Base-by-base conservation (phyloP, 2,113 vertebrate genomes). In the Pimephales promelas region DNA sequence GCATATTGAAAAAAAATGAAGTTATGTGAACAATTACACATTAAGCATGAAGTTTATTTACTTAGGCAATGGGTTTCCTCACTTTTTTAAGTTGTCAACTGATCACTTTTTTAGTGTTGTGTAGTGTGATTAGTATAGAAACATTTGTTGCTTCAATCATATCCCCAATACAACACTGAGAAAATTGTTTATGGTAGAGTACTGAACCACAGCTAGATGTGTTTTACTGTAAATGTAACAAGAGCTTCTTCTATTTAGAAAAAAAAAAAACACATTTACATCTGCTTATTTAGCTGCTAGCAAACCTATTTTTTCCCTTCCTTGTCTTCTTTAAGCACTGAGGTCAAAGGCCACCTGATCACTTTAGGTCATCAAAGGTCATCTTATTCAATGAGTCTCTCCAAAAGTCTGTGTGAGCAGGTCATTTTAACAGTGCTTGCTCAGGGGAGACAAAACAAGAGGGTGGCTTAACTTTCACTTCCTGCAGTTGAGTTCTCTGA, bases 371-470 rank as follows among this genome's bases (percentile, higher is more conserved):
- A 40, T 84, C 61, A 78, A 28, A 70, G 82, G 83, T 72, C 75
- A 79, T 59, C 45, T 22, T 74, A 34, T 71, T 84, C 74, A 84
- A 5, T 57, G 74, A 52, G 74, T 64, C 72, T 76, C 72, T 83
- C 57, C 40, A 64, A 83, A 76, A 24, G 28, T 79, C 61, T 78
- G 47, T 70, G 34, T 61, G 34, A 36, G 83, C 83, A 61, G 66
- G 64, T 84, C 64, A 62, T 78, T 84, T 79, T 54, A 71, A n/a
- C 62, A 70, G 75, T 57, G 83, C 75, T 40, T 64, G 49, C 73
- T 84, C 22, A 84, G 75, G 74, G 34, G n/a, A 79, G 83, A 79
- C 22, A 84, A 40, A 24, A 84, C 75, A 79, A 79, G 83, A 79
- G 79, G 28, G 11, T 18, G 79, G 79, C 64, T 81, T 81, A 81